Evolutionary conservation across 2,113 vertebrate species (phyloP), one percentile per base, ranked within the genome.

Genomic region (Aphyosemion australe): DNA sequence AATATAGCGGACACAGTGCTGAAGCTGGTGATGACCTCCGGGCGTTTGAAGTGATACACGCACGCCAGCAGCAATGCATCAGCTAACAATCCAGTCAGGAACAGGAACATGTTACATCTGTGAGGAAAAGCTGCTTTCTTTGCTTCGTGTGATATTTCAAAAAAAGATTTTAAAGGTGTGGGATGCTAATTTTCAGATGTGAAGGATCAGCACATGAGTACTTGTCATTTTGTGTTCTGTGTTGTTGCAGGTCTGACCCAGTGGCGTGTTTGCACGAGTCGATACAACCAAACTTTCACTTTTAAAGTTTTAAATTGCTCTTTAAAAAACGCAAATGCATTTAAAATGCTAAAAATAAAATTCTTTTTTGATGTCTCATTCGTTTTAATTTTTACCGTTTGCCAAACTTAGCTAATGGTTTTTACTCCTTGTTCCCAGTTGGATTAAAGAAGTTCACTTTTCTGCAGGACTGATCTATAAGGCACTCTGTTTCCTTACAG

Each of bases 11-110:
- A 76, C 65, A 76, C 58, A 13, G 63, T 2, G 6, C 21, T 55
- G 71, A 69, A 72, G 77, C 68, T 65, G 48, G 65, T 65, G 73
- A 76, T 69, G 83, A 73, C 71, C 79, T 76, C 73, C 74, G 82
- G 75, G 66, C 82, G 79, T 76, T 80, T 76, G 70, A 78, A 78
- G 52, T 59, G 82, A 81, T 79, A 64, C 80, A 50, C 45, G 62
- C 55, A 65, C 12, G 55, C 20, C 61, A 74, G 49, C 49, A 31
- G 46, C 78, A 45, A 56, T 66, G 31, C 72, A 74, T 57, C 52
- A 18, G 26, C 48, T 54, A 72, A 56, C 37, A 50, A 56, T 63
- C 53, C 45, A 69, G 19, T 65, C 52, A 21, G 21, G 15, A 60
- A 68, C 61, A 43, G 16, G 18, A 61, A 61, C 8, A 34, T 31